Evolutionary conservation across 2,113 vertebrate genomes (phyloP).

Genomic region (Microtus ochrogaster): DNA sequence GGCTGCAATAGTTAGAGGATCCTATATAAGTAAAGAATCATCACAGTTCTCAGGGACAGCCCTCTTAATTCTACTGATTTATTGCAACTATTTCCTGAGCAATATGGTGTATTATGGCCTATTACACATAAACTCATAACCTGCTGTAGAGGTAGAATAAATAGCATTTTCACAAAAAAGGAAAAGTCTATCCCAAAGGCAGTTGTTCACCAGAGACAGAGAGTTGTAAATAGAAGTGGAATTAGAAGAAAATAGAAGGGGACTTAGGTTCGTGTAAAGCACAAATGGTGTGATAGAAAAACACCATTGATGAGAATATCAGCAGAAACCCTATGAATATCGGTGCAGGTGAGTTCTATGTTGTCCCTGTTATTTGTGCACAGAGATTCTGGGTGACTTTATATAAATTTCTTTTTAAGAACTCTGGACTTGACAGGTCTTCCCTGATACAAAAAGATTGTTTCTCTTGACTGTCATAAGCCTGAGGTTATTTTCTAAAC

Average conservation of each 20-base stretch:
- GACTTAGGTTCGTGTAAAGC: neutral
- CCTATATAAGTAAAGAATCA: neutral
- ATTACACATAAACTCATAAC: neutral
- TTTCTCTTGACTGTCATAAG: neutral
- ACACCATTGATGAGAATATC: neutral
- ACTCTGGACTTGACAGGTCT: neutral
- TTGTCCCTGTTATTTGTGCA: neutral
- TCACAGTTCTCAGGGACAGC: neutral
- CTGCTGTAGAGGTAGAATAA: neutral
- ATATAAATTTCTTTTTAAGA: neutral
- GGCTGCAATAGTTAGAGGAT: neutral
- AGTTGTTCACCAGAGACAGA: neutral
- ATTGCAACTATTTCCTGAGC: neutral
- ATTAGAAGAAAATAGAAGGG: neutral
- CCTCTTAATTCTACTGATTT: neutral
- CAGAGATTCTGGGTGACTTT: neutral
- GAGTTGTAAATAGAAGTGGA: neutral
- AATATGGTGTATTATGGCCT: neutral
- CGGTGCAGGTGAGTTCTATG: neutral
- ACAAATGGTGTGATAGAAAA: neutral
- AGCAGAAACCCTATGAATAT: neutral
- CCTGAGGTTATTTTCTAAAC: neutral
- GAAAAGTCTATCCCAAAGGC: neutral
- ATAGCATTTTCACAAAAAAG: neutral
- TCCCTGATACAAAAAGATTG: neutral